Conservation (phyloP, 2,888 invertebrate genomes). For the Drosophila incognita region DNA sequence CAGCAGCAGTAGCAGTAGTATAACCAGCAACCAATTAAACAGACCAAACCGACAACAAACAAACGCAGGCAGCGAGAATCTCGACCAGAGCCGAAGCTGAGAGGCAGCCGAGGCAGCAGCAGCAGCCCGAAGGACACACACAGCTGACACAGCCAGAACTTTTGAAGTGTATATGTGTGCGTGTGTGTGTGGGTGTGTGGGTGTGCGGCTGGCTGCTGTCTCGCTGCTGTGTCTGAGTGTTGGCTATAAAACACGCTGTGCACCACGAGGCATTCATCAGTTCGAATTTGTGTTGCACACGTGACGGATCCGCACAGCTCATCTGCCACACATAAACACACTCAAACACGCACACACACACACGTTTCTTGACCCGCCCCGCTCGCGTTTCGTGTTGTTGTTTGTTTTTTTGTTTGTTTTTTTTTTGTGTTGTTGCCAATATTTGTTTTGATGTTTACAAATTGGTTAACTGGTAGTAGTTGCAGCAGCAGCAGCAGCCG, state of each 20-base stretch:
- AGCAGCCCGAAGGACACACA: constrained; percentile 45
- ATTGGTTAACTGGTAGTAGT: constrained; percentile 83
- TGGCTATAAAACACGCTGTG: constrained; percentile 83
- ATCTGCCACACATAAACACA: background rate
- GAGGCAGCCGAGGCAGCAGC: constrained; percentile 27
- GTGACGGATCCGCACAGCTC: constrained; percentile 48
- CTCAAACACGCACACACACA: background rate
- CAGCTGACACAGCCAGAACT: constrained; percentile 42
- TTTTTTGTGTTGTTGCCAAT: constrained; percentile 1
- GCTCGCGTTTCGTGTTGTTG: background rate
- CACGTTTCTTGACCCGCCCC: background rate
- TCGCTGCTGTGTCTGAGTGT: constrained; percentile 22
- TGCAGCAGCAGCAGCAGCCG: constrained; percentile 24
- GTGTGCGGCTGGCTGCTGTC: constrained; percentile 14
- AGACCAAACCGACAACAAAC: constrained; percentile 51
- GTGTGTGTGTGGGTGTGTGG: background rate
- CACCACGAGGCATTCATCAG: constrained; percentile 82
- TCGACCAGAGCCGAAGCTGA: constrained; percentile 35
- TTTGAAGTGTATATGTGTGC: background rate
- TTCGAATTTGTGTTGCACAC: constrained; percentile 82
- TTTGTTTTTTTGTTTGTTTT: constrained; percentile 15
- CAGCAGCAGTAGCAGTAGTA: background rate
- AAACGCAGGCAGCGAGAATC: constrained; percentile 26
- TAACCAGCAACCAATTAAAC: constrained; percentile 41
- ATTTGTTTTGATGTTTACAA: constrained; percentile 83